Evolutionary conservation across 2,888 invertebrate genomes (phyloP).

Genomic region (Nephrotoma flavescens): DNA sequence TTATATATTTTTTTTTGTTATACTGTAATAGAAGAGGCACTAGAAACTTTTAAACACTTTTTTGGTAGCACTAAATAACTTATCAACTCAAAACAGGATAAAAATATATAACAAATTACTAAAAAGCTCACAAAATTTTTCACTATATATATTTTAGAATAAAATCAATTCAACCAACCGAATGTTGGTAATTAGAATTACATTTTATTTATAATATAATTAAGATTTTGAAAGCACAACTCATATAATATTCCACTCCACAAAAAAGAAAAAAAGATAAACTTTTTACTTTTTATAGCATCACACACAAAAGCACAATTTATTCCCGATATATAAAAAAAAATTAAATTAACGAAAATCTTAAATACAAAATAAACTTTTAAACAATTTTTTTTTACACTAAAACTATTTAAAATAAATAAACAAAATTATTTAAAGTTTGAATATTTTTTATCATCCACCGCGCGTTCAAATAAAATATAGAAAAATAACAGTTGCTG

Average conservation of each 20-base stretch:
- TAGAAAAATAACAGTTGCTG: neutral
- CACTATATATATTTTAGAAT: neutral
- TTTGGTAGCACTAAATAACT: neutral
- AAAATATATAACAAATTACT: neutral
- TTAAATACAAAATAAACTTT: neutral
- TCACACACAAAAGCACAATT: neutral
- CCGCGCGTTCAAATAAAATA: neutral
- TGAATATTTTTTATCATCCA: neutral
- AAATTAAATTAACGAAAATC: neutral
- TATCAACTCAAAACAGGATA: neutral
- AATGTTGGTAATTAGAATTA: neutral
- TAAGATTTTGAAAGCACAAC: neutral
- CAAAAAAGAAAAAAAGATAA: neutral
- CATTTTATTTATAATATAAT: neutral
- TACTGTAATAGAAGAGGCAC: neutral
- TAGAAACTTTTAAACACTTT: neutral
- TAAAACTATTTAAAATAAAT: neutral
- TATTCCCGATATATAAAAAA: neutral
- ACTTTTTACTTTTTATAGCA: neutral
- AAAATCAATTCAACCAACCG: neutral
- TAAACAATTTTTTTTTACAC: neutral
- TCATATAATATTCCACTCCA: neutral
- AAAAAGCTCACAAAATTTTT: neutral
- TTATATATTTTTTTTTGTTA: neutral
- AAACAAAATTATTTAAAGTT: neutral